phyloP scores from a whole-genome alignment of 2,888 invertebrate species.

The Clanis bilineata region DNA sequence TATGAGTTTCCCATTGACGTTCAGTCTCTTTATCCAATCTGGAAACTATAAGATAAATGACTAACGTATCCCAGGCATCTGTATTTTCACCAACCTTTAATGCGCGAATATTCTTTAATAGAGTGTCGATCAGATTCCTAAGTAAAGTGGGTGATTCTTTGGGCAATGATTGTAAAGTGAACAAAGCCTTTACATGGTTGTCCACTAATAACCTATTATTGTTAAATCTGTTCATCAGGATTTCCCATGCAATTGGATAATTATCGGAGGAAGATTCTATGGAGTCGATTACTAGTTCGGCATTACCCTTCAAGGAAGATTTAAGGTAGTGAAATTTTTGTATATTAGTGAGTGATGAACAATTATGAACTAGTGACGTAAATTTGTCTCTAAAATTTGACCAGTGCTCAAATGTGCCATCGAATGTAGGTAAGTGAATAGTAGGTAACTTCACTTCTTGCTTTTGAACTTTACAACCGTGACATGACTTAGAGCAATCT shows the following conservation, averaged over 20 bases:
- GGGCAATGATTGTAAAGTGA: background rate
- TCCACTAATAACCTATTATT: constrained; percentile 15
- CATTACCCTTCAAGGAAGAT: constrained; percentile 23
- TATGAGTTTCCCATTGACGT: constrained; percentile 9
- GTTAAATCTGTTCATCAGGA: constrained; percentile 16
- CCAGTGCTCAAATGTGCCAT: constrained; percentile 30
- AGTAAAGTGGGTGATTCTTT: constrained; percentile 5
- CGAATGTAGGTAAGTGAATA: constrained; percentile 26
- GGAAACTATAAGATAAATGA: constrained; percentile 7
- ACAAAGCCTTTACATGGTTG: constrained; percentile 18
- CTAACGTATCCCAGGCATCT: constrained; percentile 2
- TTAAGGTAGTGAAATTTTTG: constrained; percentile 28
- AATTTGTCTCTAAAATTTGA: constrained; percentile 25
- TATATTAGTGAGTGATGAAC: constrained; percentile 19
- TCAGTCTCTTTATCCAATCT: constrained; percentile 7
- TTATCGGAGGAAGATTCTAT: constrained; percentile 22
- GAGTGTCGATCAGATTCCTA: constrained; percentile 9
- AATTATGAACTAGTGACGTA: constrained; percentile 24
- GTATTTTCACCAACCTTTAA: background rate
- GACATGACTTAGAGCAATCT: background rate
- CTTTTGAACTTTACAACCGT: background rate
- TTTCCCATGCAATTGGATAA: constrained; percentile 17
- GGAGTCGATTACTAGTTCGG: constrained; percentile 20
- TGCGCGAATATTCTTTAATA: constrained; percentile 18
- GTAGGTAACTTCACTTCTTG: constrained; percentile 22